Conservation (phyloP, 2,888 invertebrate species). For the Anoncus sp. region DNA sequence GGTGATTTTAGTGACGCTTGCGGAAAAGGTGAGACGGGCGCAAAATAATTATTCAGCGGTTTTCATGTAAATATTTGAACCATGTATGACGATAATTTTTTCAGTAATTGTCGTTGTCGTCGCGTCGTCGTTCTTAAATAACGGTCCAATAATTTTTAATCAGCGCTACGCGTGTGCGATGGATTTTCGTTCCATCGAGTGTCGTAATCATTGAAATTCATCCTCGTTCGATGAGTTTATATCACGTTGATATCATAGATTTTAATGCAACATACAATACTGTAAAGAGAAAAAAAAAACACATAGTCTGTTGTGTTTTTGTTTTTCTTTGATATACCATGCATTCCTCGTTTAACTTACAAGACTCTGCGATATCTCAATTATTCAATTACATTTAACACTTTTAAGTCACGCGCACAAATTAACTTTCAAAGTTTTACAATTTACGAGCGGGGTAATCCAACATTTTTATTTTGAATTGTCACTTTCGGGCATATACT, state of each 20-base stretch:
- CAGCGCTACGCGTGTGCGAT: slow-evolving; percentile 45
- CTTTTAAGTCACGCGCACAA: too few relatives aligned
- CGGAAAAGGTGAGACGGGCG: slow-evolving; percentile 25
- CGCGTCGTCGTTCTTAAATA: slow-evolving; percentile 54
- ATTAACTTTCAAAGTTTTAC: background rate
- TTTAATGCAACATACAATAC: slow-evolving; percentile 67
- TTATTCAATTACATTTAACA: too few relatives aligned
- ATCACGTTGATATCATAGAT: slow-evolving; percentile 65
- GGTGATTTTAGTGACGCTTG: too few relatives aligned
- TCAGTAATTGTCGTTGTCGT: slow-evolving; percentile 42
- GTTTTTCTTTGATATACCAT: background rate
- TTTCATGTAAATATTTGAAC: slow-evolving; percentile 63
- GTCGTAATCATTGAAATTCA: slow-evolving; percentile 49
- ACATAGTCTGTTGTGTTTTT: background rate
- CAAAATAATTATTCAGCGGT: slow-evolving; percentile 45
- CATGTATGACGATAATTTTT: slow-evolving; percentile 33
- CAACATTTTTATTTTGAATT: too few relatives aligned
- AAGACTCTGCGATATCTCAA: too few relatives aligned
- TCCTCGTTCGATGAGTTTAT: slow-evolving; percentile 47
- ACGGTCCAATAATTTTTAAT: slow-evolving; percentile 59
- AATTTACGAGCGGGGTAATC: background rate
- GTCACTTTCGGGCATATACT: too few relatives aligned
- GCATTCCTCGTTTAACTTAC: too few relatives aligned
- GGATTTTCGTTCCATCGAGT: slow-evolving; percentile 31
- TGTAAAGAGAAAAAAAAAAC: background rate